Percentiles rank a stretch among this genome's conserved stretches.
Conservation (phyloP, 2,888 invertebrate species). For the Dryomyza anilis region DNA sequence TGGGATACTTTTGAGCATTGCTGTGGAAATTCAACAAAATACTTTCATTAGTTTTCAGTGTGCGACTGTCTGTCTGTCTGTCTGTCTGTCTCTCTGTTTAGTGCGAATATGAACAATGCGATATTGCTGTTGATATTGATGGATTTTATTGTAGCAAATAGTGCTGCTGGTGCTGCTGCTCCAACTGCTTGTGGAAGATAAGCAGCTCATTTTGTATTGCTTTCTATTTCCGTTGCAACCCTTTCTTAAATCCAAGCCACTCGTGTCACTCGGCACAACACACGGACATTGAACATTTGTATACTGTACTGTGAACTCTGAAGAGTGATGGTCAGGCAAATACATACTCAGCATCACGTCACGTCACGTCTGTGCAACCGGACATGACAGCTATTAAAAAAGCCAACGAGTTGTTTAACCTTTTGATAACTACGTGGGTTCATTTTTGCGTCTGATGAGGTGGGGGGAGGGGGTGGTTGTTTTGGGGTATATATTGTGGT, state of each 20-base stretch:
- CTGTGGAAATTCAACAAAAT: too few species aligned
- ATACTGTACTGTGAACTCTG: too few species aligned
- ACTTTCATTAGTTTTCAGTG: background rate
- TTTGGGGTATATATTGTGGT: too few species aligned
- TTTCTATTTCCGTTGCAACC: constrained; percentile 12
- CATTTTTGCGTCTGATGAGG: background rate
- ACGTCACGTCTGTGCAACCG: background rate
- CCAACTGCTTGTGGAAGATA: too few species aligned
- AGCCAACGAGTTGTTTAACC: constrained; percentile 10
- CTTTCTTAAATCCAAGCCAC: constrained; percentile 23
- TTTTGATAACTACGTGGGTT: background rate
- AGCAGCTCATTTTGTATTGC: constrained; percentile 1
- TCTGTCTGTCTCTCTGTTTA: background rate
- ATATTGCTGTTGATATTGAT: constrained; percentile 35
- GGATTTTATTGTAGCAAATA: constrained; percentile 5
- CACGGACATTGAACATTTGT: too few species aligned
- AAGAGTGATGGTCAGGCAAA: background rate
- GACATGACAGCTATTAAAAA: constrained; percentile 30
- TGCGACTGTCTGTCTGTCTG: background rate
- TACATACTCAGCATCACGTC: background rate
- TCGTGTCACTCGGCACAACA: constrained; percentile 17
- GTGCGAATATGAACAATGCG: constrained; percentile 32
- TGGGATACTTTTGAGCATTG: background rate
- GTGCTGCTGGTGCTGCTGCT: background rate
- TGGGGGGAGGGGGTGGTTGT: too few species aligned